These are phyloP conservation scores for Epsilonema sp. DNA, from an alignment of 2,888 invertebrate genomes.

Conservation along the genomic window DNA sequence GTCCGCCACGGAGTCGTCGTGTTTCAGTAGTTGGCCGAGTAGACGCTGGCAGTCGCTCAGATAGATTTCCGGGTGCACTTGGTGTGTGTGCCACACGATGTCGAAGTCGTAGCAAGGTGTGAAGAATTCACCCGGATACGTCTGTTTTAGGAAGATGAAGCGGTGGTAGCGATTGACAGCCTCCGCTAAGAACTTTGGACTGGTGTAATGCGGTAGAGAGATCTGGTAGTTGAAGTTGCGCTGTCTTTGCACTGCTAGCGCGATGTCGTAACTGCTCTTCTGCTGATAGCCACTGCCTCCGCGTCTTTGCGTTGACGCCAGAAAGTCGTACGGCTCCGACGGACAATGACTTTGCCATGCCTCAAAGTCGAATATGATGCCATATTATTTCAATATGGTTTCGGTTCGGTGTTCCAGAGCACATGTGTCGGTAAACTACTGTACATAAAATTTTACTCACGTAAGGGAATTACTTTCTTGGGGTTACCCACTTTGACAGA, in stretches of 20 bases:
- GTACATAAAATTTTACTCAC: no score
- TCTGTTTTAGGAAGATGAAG: conserved; percentile 32
- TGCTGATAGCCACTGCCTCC: conserved; percentile 12
- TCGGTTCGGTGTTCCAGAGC: no score
- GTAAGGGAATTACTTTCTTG: no score
- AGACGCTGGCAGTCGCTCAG: conserved; percentile 1
- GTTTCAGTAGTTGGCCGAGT: conserved; percentile 30
- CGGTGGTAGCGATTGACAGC: conserved; percentile 31
- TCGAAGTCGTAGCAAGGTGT: conserved; percentile 38
- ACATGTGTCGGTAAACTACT: no score
- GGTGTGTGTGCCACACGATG: conserved; percentile 36
- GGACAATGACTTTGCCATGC: conserved; percentile 6
- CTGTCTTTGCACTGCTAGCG: conserved; percentile 32
- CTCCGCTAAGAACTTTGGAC: conserved; percentile 31
- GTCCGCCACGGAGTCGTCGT: conserved; percentile 36
- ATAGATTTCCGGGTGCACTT: conserved; percentile 27
- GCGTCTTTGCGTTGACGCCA: conserved; percentile 22
- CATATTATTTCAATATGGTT: no score
- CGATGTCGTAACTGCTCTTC: conserved; percentile 30
- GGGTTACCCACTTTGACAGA: conserved; percentile 1
- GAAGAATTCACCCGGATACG: conserved; percentile 32
- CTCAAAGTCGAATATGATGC: no score
- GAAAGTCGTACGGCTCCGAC: conserved; percentile 26
- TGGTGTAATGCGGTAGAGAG: conserved; percentile 35
- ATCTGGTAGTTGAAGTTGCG: conserved; percentile 36